Conservation (phyloP, 2,888 invertebrate species). For the Mythimna impura region DNA sequence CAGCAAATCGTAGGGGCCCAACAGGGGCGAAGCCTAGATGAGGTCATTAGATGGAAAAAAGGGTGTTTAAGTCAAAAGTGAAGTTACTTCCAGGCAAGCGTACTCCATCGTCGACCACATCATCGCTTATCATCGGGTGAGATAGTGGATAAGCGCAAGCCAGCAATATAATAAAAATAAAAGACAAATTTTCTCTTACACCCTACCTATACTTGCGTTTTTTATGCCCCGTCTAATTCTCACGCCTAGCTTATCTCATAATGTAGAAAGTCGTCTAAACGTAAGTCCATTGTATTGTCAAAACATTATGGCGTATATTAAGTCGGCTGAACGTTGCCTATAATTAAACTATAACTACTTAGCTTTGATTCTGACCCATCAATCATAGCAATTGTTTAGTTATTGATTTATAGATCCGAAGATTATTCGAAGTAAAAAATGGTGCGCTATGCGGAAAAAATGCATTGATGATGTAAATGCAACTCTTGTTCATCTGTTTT, state of each 20-base stretch:
- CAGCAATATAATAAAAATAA: not conserved
- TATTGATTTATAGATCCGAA: slow-evolving; percentile 63
- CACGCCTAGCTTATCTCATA: slow-evolving; percentile 49
- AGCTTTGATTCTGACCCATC: slow-evolving; percentile 71
- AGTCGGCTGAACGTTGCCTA: slow-evolving; percentile 73
- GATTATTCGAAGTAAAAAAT: slow-evolving; percentile 51
- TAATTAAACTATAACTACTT: slow-evolving; percentile 78
- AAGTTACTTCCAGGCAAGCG: too few relatives aligned
- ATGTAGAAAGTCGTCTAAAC: slow-evolving; percentile 54
- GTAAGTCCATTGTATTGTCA: slow-evolving; percentile 75
- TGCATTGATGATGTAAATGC: slow-evolving; percentile 55
- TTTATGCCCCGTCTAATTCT: slow-evolving; percentile 42
- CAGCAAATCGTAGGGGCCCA: too few relatives aligned
- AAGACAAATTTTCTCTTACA: not conserved
- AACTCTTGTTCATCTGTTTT: slow-evolving; percentile 28
- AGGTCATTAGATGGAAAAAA: too few relatives aligned
- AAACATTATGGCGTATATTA: slow-evolving; percentile 75
- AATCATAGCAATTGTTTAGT: slow-evolving; percentile 69
- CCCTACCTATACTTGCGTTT: slow-evolving; percentile 2
- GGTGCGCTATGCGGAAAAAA: slow-evolving; percentile 53
- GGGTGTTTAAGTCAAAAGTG: too few relatives aligned
- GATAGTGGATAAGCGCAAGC: too few relatives aligned
- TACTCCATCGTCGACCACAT: too few relatives aligned
- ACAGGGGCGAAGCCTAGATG: too few relatives aligned
- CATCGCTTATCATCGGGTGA: too few relatives aligned